Conservation (phyloP, 53 echinoderm and acorn worm genomes). For the Henricia sp. region DNA sequence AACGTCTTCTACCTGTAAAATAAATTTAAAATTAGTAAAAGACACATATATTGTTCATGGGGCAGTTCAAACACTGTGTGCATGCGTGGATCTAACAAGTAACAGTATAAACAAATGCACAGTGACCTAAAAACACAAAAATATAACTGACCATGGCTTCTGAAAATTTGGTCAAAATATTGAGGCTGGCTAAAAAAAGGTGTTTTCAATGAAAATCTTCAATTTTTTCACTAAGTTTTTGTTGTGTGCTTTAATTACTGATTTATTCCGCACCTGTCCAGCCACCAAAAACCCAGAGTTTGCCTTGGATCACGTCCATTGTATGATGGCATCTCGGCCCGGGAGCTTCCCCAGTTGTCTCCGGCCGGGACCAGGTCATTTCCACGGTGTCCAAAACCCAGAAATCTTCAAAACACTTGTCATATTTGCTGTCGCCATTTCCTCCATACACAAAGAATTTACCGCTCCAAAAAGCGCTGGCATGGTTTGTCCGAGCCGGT, state of each 20-base stretch:
- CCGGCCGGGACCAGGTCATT: conserved; percentile 71
- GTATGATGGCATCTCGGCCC: conserved; percentile 70
- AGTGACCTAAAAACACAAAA: too few species aligned
- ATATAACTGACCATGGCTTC: too few species aligned
- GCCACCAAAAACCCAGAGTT: conserved; percentile 69
- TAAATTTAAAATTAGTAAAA: too few species aligned
- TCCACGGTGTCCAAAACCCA: conserved; percentile 60
- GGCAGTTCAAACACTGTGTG: too few species aligned
- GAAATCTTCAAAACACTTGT: conserved; percentile 52
- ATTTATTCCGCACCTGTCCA: conserved; percentile 57
- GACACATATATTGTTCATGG: too few species aligned
- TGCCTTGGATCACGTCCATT: conserved; percentile 38
- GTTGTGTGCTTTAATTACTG: too few species aligned
- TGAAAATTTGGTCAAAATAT: too few species aligned
- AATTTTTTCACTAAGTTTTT: too few species aligned
- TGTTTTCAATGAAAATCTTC: too few species aligned
- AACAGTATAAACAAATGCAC: too few species aligned
- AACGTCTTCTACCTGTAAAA: conserved; percentile 64
- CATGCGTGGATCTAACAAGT: too few species aligned
- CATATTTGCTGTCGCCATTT: conserved; percentile 65
- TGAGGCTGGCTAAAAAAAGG: too few species aligned
- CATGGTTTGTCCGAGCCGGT: conserved; percentile 63
- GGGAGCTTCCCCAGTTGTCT: conserved; percentile 37
- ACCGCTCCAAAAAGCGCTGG: conserved; percentile 46
- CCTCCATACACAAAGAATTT: conserved; percentile 66